Evolutionary conservation across 2,797 vertebrate genomes (phyloP).

Genomic region (Vespertilio murinus): DNA sequence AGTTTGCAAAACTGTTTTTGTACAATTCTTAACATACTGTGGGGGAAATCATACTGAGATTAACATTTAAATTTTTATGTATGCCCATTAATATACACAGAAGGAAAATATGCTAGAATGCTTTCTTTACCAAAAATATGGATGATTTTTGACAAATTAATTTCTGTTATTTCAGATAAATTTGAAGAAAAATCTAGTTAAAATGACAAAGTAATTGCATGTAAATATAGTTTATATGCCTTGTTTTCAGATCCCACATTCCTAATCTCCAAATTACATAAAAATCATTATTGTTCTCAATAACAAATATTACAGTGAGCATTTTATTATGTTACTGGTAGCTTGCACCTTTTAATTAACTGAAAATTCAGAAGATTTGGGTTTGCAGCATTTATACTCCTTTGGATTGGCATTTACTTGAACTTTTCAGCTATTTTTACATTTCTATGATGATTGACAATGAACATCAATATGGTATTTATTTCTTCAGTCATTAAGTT

Average conservation of each 20-base stretch:
- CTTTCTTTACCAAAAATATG: background rate
- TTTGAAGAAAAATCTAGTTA: background rate
- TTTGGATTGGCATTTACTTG: background rate
- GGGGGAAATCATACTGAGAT: background rate
- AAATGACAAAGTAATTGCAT: background rate
- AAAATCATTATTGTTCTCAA: constrained; percentile 29
- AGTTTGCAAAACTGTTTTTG: background rate
- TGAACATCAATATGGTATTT: background rate
- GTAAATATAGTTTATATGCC: background rate
- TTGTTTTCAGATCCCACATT: background rate
- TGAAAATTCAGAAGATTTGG: background rate
- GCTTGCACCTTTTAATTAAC: constrained; percentile 8
- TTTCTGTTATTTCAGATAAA: background rate
- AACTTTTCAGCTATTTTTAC: constrained; percentile 34
- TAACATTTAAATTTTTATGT: constrained; percentile 25
- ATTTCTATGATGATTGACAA: background rate
- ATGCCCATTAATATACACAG: background rate
- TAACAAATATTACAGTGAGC: background rate
- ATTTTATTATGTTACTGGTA: background rate
- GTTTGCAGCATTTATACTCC: background rate
- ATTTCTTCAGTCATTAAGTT: constrained; percentile 2
- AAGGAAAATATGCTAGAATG: background rate
- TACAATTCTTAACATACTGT: background rate
- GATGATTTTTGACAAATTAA: constrained; percentile 3
- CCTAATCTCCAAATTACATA: background rate